Evolutionary conservation across 2,113 vertebrate genomes (phyloP), one percentile per base, ranked within the genome.

Genomic region (Xenopus borealis): DNA sequence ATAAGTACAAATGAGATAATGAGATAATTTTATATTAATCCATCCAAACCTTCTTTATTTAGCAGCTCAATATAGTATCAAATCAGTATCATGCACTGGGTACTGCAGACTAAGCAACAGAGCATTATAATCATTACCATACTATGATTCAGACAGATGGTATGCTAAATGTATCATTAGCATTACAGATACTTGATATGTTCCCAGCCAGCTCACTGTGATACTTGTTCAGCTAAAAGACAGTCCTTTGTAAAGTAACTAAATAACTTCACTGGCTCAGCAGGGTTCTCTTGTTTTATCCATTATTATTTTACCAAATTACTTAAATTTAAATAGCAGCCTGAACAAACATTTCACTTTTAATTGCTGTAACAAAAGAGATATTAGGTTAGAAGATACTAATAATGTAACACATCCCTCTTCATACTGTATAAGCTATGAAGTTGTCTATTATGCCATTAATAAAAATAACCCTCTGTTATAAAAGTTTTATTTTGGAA

Each of bases 171-270:
- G 2, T 73, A 76, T 76, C 66, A 76, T 76, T 76, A 76, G 74
- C 66, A 70, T 76, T 76, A 64, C 66, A 64, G 58, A 76, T 52
- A 69, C 59, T 76, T 57, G 59, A 76, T 63, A 76, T 53, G 67
- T 70, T 76, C 67, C 67, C 67, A 76, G 74, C 59, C 19, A 70
- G 67, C 59, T 64, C 58, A 20, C 74, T 64, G 59, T 64, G 59
- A 76, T 70, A 76, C 73, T 70, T 63, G 74, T 76, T 70, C 67
- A 70, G 67, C 67, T 69, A 11, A 76, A 76, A 70, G 66, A 55
- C 67, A 63, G 67, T 45, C 33, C 66, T 70, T 76, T 64, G 67
- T 70, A 76, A 70, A 18, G 46, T 53, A 76, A 53, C 61, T 57
- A 64, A 70, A 70, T 64, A 55, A 70, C 66, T 69, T 69, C 19